Percentiles rank a stretch among this genome's conserved stretches.
Conservation (phyloP, 2,113 vertebrate genomes). For the Strix aluco region DNA sequence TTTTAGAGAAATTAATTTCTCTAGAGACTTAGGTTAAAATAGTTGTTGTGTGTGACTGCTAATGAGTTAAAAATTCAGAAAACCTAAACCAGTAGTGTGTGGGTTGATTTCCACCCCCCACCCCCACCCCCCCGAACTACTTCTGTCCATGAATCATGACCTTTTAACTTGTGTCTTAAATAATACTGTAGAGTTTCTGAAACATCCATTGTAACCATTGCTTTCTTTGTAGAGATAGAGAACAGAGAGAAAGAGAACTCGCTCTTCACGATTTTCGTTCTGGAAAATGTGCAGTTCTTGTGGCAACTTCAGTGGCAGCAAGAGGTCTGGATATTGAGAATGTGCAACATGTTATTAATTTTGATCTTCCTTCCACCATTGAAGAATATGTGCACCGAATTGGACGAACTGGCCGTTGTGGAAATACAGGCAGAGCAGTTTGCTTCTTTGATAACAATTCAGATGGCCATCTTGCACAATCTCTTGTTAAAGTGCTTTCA, state of each 20-base stretch:
- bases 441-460: conserved; percentile 84
- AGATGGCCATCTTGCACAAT: conserved; percentile 79
- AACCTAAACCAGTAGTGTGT: accelerated
- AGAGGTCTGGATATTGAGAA: conserved; percentile 93
- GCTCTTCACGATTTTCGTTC: conserved; percentile 88
- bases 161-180: neutral
- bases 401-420: conserved; percentile 93
- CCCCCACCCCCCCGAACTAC: too few relatives aligned
- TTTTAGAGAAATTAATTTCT: neutral
- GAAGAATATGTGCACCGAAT: conserved; percentile 96
- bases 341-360: conserved; percentile 94
- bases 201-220: neutral
- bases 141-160: neutral
- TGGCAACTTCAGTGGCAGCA: conserved; percentile 94
- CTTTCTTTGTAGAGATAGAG: conserved; percentile 82
- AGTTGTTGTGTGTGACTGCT: neutral
- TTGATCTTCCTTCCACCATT: conserved; percentile 87
- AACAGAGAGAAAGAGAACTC: conserved; percentile 88
- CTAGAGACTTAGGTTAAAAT: neutral
- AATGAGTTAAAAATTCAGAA: neutral
- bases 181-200: neutral
- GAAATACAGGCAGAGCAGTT: conserved; percentile 87
- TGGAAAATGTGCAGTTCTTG: conserved; percentile 87
- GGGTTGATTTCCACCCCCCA: accelerated
- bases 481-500: conserved; percentile 85